Base-by-base conservation (phyloP, 2,113 vertebrate species). In the Jaculus jaculus region DNA sequence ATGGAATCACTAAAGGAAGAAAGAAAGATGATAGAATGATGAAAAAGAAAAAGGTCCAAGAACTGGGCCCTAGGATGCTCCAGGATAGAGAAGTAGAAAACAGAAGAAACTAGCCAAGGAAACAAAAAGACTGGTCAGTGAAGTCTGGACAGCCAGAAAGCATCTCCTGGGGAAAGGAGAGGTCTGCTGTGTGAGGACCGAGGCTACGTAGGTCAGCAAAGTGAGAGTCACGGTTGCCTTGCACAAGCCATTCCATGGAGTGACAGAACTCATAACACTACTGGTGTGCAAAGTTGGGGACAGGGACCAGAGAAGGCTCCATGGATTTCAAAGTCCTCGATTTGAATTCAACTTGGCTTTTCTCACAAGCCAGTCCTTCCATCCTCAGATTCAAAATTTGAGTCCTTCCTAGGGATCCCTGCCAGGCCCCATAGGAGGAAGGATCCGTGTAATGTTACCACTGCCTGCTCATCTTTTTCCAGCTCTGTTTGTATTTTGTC, bases 401-500 rank as follows among this genome's bases (percentile, higher is more conserved):
- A 85, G 68, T 61, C 58, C 89, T 30, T 18, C 21, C 63, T 77
- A 23, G n/a, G 37, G 74, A 65, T 60, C 58, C 60, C 39, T 58
- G 17, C 72, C 68, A n/a, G n/a, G n/a, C n/a, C n/a, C n/a, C n/a
- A n/a, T n/a, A 72, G 37, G 86, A 80, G 26, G 39, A 71, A 63
- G 32, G 2, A 68, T 42, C 12, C 23, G 63, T 15, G n/a, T 73
- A 58, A 73, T 60, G 39, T 93, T 42, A 30, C 23, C 17, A 42
- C 73, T 39, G 58, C 65, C 72, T 93, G 88, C 79, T 74, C 32
- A 69, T 63, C 34, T 28, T 65, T 30, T 34, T 60, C 34, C 74
- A 32, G 54, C 30, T 88, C 87, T 51, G 63, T 71, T 58, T 89
- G 73, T 91, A 79, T 82, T 92, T 90, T 93, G 75, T 92, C 83